A percentile compares a stretch with the other conserved stretches of the same genome.
Evolutionary conservation across 2,888 invertebrate genomes (phyloP).

Genomic region (Parelbella ahira): DNA sequence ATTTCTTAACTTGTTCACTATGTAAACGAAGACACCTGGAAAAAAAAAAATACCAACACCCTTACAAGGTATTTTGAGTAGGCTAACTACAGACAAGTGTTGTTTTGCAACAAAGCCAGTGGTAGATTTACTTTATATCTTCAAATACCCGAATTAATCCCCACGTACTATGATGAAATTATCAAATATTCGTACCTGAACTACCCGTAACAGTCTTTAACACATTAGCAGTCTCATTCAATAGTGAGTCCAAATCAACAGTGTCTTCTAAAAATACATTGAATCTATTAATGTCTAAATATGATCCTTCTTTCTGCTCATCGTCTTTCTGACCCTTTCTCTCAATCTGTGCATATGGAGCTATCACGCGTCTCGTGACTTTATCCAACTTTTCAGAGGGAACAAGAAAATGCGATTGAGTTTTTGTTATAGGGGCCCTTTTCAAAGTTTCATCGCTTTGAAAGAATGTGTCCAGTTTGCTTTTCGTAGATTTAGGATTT

Average conservation of each 20-base stretch:
- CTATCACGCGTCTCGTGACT: constrained; percentile 80
- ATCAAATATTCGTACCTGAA: constrained; percentile 54
- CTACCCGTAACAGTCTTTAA: constrained; percentile 78
- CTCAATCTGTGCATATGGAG: constrained; percentile 78
- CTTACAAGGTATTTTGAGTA: no score
- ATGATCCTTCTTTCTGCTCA: constrained; percentile 51
- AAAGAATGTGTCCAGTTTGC: constrained; percentile 40
- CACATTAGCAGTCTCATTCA: constrained; percentile 80
- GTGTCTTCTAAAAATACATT: constrained; percentile 77
- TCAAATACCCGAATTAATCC: no score
- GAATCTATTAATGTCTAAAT: constrained; percentile 66
- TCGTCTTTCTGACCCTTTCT: constrained; percentile 60
- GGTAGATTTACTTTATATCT: no score
- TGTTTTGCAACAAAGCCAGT: no score
- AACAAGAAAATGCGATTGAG: constrained; percentile 65
- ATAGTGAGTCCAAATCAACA: constrained; percentile 75
- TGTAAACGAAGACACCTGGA: constrained; percentile 79
- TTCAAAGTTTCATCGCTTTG: constrained; percentile 26
- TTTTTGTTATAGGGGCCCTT: constrained; percentile 37
- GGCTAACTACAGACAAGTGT: no score
- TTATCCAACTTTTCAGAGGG: constrained; percentile 71
- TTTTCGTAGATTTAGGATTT: constrained; percentile 48
- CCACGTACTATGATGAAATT: no score
- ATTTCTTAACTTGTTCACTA: constrained; percentile 72
- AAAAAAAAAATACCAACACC: constrained; percentile 23